A percentile compares a stretch with the other conserved stretches of the same genome.
These are phyloP conservation scores for Sarcophaga caerulescens DNA, from an alignment of 2,888 invertebrate genomes.

Conservation along the genomic window DNA sequence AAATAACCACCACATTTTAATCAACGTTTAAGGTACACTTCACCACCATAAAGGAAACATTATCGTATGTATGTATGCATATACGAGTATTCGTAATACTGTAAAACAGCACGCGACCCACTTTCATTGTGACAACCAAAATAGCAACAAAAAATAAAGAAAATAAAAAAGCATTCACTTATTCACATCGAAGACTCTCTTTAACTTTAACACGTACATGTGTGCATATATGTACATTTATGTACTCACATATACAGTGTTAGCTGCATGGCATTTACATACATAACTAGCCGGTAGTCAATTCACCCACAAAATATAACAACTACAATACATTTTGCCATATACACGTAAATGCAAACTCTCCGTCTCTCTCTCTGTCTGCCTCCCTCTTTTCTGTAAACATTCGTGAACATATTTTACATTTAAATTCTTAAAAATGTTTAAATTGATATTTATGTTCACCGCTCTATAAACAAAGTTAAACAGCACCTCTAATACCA, in stretches of 20 bases:
- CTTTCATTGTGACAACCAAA: constrained; percentile 65
- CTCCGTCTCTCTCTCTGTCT: no score
- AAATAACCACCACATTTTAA: neutral
- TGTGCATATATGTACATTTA: neutral
- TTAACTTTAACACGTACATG: constrained; percentile 35
- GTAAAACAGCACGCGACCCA: constrained; percentile 68
- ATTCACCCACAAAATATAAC: constrained; percentile 61
- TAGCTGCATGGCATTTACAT: neutral
- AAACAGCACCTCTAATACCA: neutral
- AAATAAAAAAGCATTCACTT: constrained; percentile 43
- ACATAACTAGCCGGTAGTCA: constrained; percentile 30
- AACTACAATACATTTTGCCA: neutral
- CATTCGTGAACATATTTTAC: constrained; percentile 43
- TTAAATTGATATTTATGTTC: no score
- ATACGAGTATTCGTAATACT: constrained; percentile 57
- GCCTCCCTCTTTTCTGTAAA: neutral
- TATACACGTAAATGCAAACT: constrained; percentile 1
- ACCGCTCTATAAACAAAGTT: constrained; percentile 5
- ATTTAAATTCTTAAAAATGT: constrained; percentile 59
- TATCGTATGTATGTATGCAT: constrained; percentile 51
- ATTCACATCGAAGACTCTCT: constrained; percentile 17
- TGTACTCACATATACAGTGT: neutral
- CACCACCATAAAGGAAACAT: no score
- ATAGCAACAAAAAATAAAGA: constrained; percentile 43
- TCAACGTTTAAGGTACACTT: no score